Evolutionary conservation across 2,888 invertebrate species (phyloP), one percentile per base, ranked within the genome.

Genomic region (Lymantria dispar): DNA sequence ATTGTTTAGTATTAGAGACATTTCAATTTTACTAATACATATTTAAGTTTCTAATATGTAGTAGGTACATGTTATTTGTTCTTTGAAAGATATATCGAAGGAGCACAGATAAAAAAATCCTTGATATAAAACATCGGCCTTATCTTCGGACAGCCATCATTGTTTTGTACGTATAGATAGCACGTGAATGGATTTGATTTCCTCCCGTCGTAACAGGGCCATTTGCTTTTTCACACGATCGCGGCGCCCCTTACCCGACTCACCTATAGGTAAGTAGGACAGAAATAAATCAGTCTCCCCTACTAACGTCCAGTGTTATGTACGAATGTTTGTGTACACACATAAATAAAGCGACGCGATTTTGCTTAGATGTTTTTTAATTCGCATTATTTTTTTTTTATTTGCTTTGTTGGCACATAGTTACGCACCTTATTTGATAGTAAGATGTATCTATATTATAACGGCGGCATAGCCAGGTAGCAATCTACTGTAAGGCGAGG

Each of bases 141-240:
- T 56, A 65, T 62, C 63, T 56, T 50, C 43, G 54, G 64, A 63
- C 62, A 61, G 58, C 57, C 58, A 65, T 66, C 69, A 72, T 71
- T 74, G 75, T 76, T 75, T 68, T 70, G 60, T 56, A 55, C 52
- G 50, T 47, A 55, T 64, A 74, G 70, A 66, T 68, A 65, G 50
- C 61, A 60, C 61, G 67, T 70, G 71, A 74, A 78, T 74, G 66
- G 68, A 60, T 60, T 70, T 66, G 69, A 71, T 73, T 74, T 71
- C 71, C 72, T 74, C 64, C 60, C 65, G 64, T 44, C 61, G 60
- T 66, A 57, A 64, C 56, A 54, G 60, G 60, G 60, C 64, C 68
- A 64, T 64, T 68, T 57, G 65, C 57, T 68, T 70, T 72, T 77
- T 74, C 71, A 68, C 70, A 67, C 70, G 68, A 67, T 62, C 62